These are phyloP conservation scores for Hydractinia symbiolongicarpus DNA, from an alignment of 30 jellyfish, hydroid and myxozoan genomes.

Conservation along the genomic window DNA sequence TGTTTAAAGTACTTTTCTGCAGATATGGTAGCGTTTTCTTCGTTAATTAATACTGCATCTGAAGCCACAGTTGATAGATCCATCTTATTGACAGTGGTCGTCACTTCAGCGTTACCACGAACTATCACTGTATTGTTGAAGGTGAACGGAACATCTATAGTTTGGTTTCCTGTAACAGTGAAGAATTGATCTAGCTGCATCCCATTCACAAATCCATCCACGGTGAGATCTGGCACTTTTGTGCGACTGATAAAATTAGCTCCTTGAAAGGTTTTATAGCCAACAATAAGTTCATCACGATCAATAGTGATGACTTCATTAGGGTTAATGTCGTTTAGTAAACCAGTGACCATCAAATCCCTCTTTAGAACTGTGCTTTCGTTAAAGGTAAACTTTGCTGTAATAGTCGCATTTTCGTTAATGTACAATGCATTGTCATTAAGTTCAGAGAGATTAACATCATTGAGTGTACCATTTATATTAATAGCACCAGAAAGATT, in stretches of 20 bases:
- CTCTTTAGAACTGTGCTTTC: background rate
- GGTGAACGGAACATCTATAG: constrained; percentile 23
- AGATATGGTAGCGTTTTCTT: constrained; percentile 34
- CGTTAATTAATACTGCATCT: constrained; percentile 44
- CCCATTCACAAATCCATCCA: constrained; percentile 48
- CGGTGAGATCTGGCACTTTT: constrained; percentile 11
- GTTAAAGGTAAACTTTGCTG: constrained; percentile 8
- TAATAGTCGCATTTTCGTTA: constrained; percentile 47
- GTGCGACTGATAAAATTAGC: background rate
- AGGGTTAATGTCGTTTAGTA: background rate
- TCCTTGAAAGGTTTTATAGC: constrained; percentile 42
- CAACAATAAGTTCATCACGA: constrained; percentile 40
- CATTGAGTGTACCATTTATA: constrained; percentile 54
- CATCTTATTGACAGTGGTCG: constrained; percentile 54
- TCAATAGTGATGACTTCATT: constrained; percentile 32
- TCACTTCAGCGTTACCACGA: constrained; percentile 32
- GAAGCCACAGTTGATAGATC: constrained; percentile 42
- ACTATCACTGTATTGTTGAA: constrained; percentile 22
- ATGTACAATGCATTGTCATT: constrained; percentile 41
- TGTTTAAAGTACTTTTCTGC: constrained; percentile 36
- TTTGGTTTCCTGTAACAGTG: constrained; percentile 28
- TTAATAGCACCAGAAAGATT: constrained; percentile 1
- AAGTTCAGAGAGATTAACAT: constrained; percentile 31
- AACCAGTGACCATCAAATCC: background rate
- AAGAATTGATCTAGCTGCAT: constrained; percentile 46